phyloP scores from a whole-genome alignment of 1,140 invertebrate genomes.

The Octopus sinensis region DNA sequence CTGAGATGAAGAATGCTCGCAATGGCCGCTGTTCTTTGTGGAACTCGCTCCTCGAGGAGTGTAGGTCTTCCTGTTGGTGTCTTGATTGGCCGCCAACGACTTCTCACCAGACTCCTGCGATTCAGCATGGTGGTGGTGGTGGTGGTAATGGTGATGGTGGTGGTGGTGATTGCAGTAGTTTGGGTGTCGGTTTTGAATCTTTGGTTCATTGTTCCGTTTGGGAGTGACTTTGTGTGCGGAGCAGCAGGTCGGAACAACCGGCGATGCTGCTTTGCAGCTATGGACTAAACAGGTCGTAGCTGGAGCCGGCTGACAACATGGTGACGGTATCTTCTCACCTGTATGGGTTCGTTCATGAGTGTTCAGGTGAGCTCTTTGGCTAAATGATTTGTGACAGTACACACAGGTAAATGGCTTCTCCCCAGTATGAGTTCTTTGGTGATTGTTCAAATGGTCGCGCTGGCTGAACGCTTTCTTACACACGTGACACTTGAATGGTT shows the following conservation, averaged over 20 bases:
- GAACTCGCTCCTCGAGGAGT: neutral
- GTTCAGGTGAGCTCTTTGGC: neutral
- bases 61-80: neutral
- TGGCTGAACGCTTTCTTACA: neutral
- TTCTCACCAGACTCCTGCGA: too few relatives aligned
- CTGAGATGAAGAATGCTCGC: too few relatives aligned
- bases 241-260: too few relatives aligned
- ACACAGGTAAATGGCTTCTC: slow-evolving; percentile 4
- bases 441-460: neutral
- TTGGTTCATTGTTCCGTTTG: too few relatives aligned
- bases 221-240: too few relatives aligned
- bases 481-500: neutral
- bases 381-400: neutral
- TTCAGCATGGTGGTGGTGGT: neutral
- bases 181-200: too few relatives aligned
- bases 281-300: neutral
- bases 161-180: neutral
- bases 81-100: too few relatives aligned
- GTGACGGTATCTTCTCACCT: neutral
- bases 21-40: neutral
- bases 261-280: too few relatives aligned
- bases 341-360: neutral
- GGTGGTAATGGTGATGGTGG: neutral
- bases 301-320: neutral
- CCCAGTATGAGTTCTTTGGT: neutral